A percentile compares a stretch with the other conserved stretches of the same genome.
Conservation (phyloP, 2,113 vertebrate genomes). For the Hippocampus guttulatus region DNA sequence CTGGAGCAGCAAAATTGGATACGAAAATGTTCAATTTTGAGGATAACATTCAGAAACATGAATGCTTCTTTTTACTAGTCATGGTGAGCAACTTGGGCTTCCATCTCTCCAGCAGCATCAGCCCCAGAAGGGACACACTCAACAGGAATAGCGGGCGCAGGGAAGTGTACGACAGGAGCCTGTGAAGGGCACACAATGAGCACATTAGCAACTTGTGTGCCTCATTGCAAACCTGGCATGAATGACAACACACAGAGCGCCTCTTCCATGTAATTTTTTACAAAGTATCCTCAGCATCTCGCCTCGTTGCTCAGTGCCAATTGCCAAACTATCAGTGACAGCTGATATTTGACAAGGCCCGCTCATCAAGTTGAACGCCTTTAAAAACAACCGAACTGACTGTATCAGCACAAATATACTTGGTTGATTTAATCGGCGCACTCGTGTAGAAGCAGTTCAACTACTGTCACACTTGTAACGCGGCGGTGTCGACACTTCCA, state of each 20-base stretch:
- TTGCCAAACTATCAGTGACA: constrained; percentile 20
- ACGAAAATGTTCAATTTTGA: background rate
- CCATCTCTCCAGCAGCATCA: constrained; percentile 88
- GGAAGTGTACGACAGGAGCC: constrained; percentile 90
- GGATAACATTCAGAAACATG: background rate
- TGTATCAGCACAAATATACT: background rate
- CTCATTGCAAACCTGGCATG: background rate
- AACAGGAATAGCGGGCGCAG: constrained; percentile 87
- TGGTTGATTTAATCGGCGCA: background rate
- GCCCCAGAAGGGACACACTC: constrained; percentile 81
- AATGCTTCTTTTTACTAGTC: constrained; percentile 65
- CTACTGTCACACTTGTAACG: background rate
- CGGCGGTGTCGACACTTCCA: background rate
- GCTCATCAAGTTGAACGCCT: background rate
- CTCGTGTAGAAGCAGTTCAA: background rate
- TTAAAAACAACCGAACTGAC: background rate
- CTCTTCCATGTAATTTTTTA: background rate
- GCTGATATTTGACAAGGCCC: constrained; percentile 7
- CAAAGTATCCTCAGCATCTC: background rate
- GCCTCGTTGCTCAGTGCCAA: background rate
- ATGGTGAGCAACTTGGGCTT: constrained; percentile 81
- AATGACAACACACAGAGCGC: background rate
- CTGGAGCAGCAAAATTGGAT: no score
- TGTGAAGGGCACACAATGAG: constrained; percentile 40
- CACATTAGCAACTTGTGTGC: background rate